Base-by-base conservation (phyloP, 2,797 vertebrate species). In the Mus caroli region DNA sequence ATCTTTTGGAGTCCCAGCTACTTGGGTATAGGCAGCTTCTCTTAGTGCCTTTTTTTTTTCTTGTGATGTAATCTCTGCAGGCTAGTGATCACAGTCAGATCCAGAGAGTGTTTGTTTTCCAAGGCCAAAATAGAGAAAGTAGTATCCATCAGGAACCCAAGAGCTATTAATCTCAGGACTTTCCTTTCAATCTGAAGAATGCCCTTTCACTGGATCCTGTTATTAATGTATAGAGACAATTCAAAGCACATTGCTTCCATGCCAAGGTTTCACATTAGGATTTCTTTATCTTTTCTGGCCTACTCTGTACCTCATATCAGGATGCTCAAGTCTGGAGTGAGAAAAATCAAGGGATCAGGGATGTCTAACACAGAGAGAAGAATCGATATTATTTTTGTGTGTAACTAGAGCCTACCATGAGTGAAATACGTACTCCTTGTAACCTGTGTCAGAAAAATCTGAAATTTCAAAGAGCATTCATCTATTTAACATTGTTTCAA, bases 101-200 rank as follows among this genome's bases (percentile, higher is more conserved):
- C 67, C 85, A 92, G 77, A 73, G 62, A 69, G 52, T 88, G 26
- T 73, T 96, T 92, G 69, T 46, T 93, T n/a, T 31, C 46, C 69
- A 60, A 94, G 92, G n/a, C 43, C 54, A 10, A 13, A 12, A 50
- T 26, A 58, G 60, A 94, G 90, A 97, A 88, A 94, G 67, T 92
- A 26, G 62, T 64, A 97, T 97, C 85, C 89, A 96, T 96, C 91
- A 96, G 62, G 60, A 75, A 80, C n/a, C 14, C 17, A 90, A 60
- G 67, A 71, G 28, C 1, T 0, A 94, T 24, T 97, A 31, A 95
- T 94, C 85, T 82, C 26, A 58, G 34, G 60, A 50, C 82, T 46
- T 73, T 95, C 64, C 43, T 82, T 97, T 97, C 93, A 98, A 86
- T 20, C 96, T 95, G 64, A 97, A 83, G 94, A 94, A 94, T 34